A percentile compares a stretch with the other conserved stretches of the same genome.
phyloP scores from a whole-genome alignment of 1,140 invertebrate species.

The Drosophila novamexicana region DNA sequence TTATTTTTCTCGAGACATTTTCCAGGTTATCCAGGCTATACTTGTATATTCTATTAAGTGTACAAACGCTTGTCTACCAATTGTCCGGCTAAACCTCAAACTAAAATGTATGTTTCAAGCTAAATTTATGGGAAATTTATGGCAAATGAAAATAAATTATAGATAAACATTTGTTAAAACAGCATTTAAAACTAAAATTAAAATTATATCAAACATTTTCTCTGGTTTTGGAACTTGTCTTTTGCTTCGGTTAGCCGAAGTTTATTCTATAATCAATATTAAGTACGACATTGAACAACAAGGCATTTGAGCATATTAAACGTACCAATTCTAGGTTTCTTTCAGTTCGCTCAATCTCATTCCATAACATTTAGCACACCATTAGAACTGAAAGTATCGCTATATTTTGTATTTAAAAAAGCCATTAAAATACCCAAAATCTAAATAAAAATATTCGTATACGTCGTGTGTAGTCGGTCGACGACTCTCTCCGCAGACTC shows the following conservation, averaged over 20 bases:
- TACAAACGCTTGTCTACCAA: no score
- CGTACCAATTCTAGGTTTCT: conserved; percentile 20
- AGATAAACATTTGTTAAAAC: no score
- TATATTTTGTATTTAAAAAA: conserved; percentile 22
- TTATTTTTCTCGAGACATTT: conserved; percentile 5
- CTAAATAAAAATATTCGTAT: conserved; percentile 6
- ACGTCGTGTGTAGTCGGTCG: conserved; percentile 9
- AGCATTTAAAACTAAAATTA: no score
- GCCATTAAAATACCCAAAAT: conserved; percentile 16
- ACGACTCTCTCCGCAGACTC: conserved; percentile 26
- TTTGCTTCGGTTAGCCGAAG: conserved; percentile 56
- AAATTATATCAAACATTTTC: no score
- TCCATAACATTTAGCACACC: conserved; percentile 35
- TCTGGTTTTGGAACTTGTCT: conserved; percentile 17
- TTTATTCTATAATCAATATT: conserved; percentile 23
- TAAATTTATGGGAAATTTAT: no score
- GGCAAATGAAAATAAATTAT: no score
- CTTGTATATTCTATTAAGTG: no score
- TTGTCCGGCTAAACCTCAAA: no score
- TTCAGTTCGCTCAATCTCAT: conserved; percentile 22
- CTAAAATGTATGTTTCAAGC: no score
- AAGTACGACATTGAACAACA: not conserved
- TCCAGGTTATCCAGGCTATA: not conserved
- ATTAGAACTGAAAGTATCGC: conserved; percentile 32
- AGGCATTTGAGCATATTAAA: conserved; percentile 26